Conservation (phyloP, 2,113 vertebrate genomes). For the Meles meles region DNA sequence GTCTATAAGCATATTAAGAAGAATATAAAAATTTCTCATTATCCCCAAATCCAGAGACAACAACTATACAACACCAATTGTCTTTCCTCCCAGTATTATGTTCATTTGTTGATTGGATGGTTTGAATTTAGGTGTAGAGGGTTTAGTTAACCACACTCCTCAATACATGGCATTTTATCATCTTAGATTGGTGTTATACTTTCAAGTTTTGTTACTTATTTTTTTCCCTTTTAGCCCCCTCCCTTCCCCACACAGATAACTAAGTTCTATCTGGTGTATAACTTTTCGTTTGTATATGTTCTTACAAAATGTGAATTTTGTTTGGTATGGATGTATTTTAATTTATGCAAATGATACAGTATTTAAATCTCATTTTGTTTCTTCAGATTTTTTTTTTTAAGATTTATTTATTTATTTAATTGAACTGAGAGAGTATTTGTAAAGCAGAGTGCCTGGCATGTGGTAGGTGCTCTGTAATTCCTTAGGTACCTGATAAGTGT, state of each 20-base stretch:
- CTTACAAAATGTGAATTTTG: neutral
- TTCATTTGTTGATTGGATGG: neutral
- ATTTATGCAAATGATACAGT: neutral
- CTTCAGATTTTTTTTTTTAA: slow-evolving; percentile 9
- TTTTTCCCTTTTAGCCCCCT: neutral
- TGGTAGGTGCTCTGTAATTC: neutral
- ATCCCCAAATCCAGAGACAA: neutral
- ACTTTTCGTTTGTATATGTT: neutral
- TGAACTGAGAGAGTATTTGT: neutral
- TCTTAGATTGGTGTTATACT: neutral
- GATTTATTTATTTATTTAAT: no score
- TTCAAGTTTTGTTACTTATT: neutral
- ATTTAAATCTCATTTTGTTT: slow-evolving; percentile 25
- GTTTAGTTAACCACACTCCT: neutral
- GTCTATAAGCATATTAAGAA: neutral
- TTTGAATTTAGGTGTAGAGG: neutral
- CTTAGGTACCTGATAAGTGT: neutral
- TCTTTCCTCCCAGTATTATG: neutral
- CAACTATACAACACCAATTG: neutral
- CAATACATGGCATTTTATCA: neutral
- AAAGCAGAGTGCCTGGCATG: neutral
- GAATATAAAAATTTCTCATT: neutral
- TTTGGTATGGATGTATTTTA: neutral
- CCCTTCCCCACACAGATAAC: neutral
- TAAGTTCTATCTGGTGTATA: neutral